These are phyloP conservation scores for Diorhabda sublineata DNA, from an alignment of 1,140 invertebrate genomes.

Conservation along the genomic window DNA sequence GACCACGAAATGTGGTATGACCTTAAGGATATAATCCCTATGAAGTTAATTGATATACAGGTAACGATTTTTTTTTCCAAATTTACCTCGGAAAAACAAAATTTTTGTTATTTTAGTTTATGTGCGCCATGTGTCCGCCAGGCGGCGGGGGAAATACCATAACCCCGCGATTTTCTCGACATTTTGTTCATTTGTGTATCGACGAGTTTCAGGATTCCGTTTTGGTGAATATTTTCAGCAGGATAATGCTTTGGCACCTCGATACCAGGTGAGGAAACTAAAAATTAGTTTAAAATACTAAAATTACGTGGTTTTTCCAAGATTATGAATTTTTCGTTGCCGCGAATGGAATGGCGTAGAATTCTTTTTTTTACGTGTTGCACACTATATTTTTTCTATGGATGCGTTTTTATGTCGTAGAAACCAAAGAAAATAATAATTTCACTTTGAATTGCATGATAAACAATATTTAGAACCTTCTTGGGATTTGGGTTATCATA, in stretches of 20 bases:
- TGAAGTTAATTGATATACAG: slow-evolving; percentile 85
- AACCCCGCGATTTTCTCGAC: slow-evolving; percentile 82
- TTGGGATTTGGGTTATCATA: too few relatives aligned
- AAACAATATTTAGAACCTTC: too few relatives aligned
- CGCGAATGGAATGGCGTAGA: too few relatives aligned
- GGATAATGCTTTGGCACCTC: slow-evolving; percentile 92
- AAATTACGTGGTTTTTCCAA: too few relatives aligned
- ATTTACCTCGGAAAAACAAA: background rate
- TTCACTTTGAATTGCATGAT: too few relatives aligned
- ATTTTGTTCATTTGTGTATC: slow-evolving; percentile 85
- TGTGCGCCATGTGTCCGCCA: slow-evolving; percentile 85
- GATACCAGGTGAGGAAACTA: slow-evolving; percentile 63
- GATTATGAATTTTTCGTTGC: too few relatives aligned
- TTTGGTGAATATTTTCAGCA: slow-evolving; percentile 82
- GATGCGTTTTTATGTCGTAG: too few relatives aligned
- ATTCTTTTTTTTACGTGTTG: too few relatives aligned
- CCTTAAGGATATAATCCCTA: slow-evolving; percentile 76
- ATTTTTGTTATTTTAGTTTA: slow-evolving; percentile 52
- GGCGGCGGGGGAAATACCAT: slow-evolving; percentile 78
- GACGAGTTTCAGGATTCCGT: slow-evolving; percentile 87
- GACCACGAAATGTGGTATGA: slow-evolving; percentile 93
- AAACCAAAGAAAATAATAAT: too few relatives aligned
- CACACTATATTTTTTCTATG: too few relatives aligned
- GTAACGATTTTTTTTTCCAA: slow-evolving; percentile 46
- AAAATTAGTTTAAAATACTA: too few relatives aligned